phyloP scores from a whole-genome alignment of 2,888 invertebrate genomes.

The Netelia fuscicornis region DNA sequence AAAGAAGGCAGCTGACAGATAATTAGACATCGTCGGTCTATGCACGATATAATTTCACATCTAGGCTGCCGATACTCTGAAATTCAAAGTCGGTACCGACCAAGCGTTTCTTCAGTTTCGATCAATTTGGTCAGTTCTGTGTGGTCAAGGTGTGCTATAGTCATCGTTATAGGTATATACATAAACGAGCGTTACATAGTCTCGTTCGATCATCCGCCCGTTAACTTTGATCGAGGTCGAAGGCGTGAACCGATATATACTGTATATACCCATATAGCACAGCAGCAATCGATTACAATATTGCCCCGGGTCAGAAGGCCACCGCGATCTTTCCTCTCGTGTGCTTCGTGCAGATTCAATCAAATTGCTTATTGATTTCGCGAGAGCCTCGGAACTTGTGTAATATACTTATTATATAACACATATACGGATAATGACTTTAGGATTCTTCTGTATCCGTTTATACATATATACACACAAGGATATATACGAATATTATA shows the following conservation, averaged over 20 bases:
- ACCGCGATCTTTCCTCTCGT: slow-evolving; percentile 42
- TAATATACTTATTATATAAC: slow-evolving; percentile 44
- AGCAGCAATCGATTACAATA: slow-evolving; percentile 52
- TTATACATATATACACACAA: not conserved
- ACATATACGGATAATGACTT: not conserved
- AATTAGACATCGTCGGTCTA: slow-evolving; percentile 42
- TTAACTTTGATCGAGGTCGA: slow-evolving; percentile 57
- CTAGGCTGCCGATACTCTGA: slow-evolving; percentile 29
- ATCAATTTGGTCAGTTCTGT: slow-evolving; percentile 54
- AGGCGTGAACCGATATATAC: slow-evolving; percentile 53
- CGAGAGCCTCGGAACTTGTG: slow-evolving; percentile 50
- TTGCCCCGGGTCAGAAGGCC: slow-evolving; percentile 61
- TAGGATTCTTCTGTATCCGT: not conserved
- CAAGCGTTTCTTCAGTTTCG: slow-evolving; percentile 36
- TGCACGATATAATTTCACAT: slow-evolving; percentile 58
- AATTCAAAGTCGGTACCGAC: slow-evolving; percentile 52
- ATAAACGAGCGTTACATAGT: slow-evolving; percentile 40
- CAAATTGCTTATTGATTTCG: slow-evolving; percentile 70
- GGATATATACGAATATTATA: not conserved
- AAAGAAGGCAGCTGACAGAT: slow-evolving; percentile 60
- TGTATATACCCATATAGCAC: not conserved
- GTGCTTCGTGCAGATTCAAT: slow-evolving; percentile 64
- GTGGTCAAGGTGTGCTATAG: slow-evolving; percentile 50
- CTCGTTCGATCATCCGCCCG: slow-evolving; percentile 51
- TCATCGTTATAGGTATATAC: not conserved